Conservation (phyloP, 2,113 vertebrate genomes). For the Sinocyclocheilus maitianheensis region DNA sequence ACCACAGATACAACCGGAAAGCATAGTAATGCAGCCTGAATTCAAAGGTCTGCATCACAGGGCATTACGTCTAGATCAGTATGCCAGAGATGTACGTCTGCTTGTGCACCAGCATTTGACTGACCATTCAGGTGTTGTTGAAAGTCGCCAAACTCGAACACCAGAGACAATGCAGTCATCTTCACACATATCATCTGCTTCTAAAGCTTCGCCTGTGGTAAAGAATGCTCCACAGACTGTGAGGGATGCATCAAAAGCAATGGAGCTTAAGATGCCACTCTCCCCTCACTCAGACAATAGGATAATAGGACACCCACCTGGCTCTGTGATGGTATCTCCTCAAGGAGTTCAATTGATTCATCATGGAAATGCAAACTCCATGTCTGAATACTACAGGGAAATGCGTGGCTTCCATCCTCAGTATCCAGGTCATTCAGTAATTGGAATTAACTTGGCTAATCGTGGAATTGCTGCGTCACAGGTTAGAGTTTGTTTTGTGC, state of each 20-base stretch:
- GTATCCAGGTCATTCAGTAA: slow-evolving; percentile 79
- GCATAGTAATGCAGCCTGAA: slow-evolving; percentile 89
- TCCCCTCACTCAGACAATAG: slow-evolving; percentile 82
- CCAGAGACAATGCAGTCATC: slow-evolving; percentile 72
- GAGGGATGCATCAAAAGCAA: slow-evolving; percentile 82
- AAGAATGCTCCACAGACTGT: slow-evolving; percentile 78
- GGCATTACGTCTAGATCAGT: slow-evolving; percentile 82
- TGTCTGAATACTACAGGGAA: slow-evolving; percentile 88
- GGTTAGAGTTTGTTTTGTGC: slow-evolving; percentile 75
- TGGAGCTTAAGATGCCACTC: slow-evolving; percentile 84
- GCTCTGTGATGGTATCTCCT: slow-evolving; percentile 86
- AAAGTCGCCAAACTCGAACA: slow-evolving; percentile 79
- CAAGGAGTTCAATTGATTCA: slow-evolving; percentile 93
- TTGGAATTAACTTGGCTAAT: slow-evolving; percentile 78
- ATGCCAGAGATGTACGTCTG: slow-evolving; percentile 87
- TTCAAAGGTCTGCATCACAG: slow-evolving; percentile 82
- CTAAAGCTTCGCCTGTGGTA: slow-evolving; percentile 80
- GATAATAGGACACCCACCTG: slow-evolving; percentile 80
- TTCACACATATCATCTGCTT: slow-evolving; percentile 77
- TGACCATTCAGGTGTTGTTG: slow-evolving; percentile 77
- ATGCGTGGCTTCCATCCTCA: slow-evolving; percentile 86
- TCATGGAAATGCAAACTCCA: slow-evolving; percentile 77
- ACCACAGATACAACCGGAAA: slow-evolving; percentile 84
- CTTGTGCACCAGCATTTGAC: slow-evolving; percentile 91
- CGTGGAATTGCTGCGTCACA: slow-evolving; percentile 86